A percentile compares a stretch with the other conserved stretches of the same genome.
phyloP scores from a whole-genome alignment of 37 sponge, comb jelly and placozoan species.

The Mnemiopsis leidyi region DNA sequence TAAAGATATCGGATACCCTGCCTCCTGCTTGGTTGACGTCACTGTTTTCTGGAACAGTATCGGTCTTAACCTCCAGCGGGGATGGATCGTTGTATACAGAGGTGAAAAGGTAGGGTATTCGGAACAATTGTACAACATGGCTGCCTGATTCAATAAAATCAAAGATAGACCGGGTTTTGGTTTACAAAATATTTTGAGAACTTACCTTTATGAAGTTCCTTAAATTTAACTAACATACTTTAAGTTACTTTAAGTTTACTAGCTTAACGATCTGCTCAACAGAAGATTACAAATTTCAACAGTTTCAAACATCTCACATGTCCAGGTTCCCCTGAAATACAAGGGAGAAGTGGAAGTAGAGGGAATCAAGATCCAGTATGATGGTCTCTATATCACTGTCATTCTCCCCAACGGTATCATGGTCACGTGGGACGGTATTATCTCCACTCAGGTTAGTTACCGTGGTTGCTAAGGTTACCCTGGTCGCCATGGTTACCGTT shows the following conservation, averaged over 20 bases:
- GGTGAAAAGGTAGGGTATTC: constrained; percentile 34
- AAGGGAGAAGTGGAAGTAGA: constrained; percentile 16
- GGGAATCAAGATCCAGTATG: not conserved
- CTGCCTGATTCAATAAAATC: too few species aligned
- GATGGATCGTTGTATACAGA: constrained; percentile 34
- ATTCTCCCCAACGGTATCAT: constrained; percentile 7
- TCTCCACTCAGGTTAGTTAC: constrained; percentile 12
- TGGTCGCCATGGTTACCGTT: too few species aligned
- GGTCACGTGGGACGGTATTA: constrained; percentile 20
- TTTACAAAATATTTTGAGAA: too few species aligned
- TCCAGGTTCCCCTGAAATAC: not conserved
- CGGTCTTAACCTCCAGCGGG: constrained; percentile 34
- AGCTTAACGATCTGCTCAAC: too few species aligned
- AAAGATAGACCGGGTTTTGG: too few species aligned
- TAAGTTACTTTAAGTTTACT: too few species aligned
- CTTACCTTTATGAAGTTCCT: too few species aligned
- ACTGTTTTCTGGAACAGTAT: constrained; percentile 35
- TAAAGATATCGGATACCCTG: constrained; percentile 13
- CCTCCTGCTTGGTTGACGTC: not conserved
- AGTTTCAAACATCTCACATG: too few species aligned
- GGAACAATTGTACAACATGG: too few species aligned
- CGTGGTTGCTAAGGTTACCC: too few species aligned
- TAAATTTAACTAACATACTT: too few species aligned
- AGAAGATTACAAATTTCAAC: too few species aligned
- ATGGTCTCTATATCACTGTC: constrained; percentile 35